phyloP scores from a whole-genome alignment of 2,888 invertebrate genomes.

The Euplagia quadripunctaria region DNA sequence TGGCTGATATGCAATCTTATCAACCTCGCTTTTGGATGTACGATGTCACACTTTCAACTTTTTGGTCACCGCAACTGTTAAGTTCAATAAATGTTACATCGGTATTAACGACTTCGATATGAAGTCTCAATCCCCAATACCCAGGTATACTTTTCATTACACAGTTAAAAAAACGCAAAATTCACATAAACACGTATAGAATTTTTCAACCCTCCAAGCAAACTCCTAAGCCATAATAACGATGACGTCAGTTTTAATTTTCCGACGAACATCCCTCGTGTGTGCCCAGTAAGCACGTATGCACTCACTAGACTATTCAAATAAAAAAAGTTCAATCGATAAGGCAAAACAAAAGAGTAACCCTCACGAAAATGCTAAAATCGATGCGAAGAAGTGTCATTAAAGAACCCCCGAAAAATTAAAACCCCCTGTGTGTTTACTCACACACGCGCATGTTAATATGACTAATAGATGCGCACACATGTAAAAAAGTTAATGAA shows the following conservation, averaged over 20 bases:
- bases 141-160: neutral
- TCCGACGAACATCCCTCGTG: constrained; percentile 52
- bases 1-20: too few relatives aligned
- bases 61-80: too few relatives aligned
- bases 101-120: neutral
- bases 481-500: constrained; percentile 55
- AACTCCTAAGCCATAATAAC: constrained; percentile 26
- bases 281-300: constrained; percentile 67
- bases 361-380: constrained; percentile 83
- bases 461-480: constrained; percentile 69
- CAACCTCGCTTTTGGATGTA: too few relatives aligned
- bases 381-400: constrained; percentile 87
- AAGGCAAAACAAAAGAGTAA: constrained; percentile 83
- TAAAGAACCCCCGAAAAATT: constrained; percentile 86
- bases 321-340: constrained; percentile 78
- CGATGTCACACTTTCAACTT: too few relatives aligned
- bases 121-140: neutral
- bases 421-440: constrained; percentile 75
- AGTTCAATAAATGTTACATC: too few relatives aligned
- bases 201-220: constrained; percentile 4
- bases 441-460: constrained; percentile 63
- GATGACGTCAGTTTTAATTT: constrained; percentile 57
- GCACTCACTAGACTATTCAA: constrained; percentile 65
- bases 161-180: neutral
- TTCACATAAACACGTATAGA: neutral